phyloP scores from a whole-genome alignment of 2,797 vertebrate genomes.

The Lagothrix lagotricha region DNA sequence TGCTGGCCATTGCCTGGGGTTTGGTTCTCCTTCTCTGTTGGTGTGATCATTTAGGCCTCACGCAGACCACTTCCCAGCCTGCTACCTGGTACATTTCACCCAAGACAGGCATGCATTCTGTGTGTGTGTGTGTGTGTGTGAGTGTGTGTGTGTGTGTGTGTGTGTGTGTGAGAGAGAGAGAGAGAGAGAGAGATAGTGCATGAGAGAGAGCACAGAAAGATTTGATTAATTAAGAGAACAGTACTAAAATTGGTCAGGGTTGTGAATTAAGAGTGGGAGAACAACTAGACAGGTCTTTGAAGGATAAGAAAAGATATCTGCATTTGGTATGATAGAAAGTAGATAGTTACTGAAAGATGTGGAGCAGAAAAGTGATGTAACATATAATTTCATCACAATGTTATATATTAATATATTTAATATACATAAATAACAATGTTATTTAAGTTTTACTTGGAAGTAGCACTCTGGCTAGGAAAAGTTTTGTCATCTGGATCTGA shows the following conservation, averaged over 20 bases:
- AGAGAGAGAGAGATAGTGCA: neutral
- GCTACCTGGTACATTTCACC: neutral
- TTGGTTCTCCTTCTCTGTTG: neutral
- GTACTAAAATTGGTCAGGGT: neutral
- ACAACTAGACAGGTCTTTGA: neutral
- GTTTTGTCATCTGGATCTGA: neutral
- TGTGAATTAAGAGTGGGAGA: neutral
- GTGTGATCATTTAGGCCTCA: neutral
- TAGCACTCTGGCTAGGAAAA: neutral
- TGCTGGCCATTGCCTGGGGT: neutral
- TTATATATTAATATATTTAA: neutral
- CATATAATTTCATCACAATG: neutral
- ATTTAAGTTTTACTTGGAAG: neutral
- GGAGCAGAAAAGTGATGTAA: neutral
- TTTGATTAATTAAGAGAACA: neutral
- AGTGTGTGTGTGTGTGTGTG: neutral
- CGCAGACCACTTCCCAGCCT: neutral
- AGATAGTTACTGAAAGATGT: neutral
- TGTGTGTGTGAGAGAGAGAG: neutral
- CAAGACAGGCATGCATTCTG: neutral
- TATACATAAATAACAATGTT: neutral
- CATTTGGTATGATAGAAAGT: neutral
- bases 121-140: neutral
- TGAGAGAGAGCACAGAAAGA: neutral
- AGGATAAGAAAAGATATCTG: neutral